phyloP scores from a whole-genome alignment of 2,888 invertebrate genomes.

The Rhagonycha lutea region DNA sequence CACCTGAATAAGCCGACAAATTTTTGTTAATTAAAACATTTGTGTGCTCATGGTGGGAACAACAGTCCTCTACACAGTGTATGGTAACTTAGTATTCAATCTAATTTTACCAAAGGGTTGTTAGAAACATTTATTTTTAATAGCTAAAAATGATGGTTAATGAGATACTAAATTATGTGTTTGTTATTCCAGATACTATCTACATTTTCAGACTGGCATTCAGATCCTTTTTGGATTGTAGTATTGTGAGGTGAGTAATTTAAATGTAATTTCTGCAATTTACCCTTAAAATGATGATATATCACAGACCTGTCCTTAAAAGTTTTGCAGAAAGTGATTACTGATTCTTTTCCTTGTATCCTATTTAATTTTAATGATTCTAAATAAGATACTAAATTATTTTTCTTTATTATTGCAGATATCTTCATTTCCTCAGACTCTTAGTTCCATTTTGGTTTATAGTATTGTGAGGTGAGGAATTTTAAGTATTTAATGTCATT shows the following conservation, averaged over 20 bases:
- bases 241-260: no score
- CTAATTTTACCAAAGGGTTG: slow-evolving; percentile 44
- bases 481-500: no score
- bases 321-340: background rate
- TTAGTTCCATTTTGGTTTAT: no score
- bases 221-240: no score
- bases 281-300: background rate
- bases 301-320: background rate
- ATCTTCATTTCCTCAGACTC: background rate
- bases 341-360: background rate
- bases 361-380: no score
- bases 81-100: slow-evolving; percentile 39
- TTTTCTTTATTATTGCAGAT: background rate
- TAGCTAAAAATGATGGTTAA: no score
- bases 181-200: no score
- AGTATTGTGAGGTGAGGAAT: no score
- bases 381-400: no score
- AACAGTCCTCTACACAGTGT: slow-evolving; percentile 45
- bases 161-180: no score
- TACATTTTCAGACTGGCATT: no score
- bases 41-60: slow-evolving; percentile 51
- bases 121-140: slow-evolving; percentile 38
- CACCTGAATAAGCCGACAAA: slow-evolving; percentile 50
- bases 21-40: slow-evolving; percentile 37
- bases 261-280: background rate